Base-by-base conservation (phyloP, 1,140 invertebrate species). In the Drosophila santomea region DNA sequence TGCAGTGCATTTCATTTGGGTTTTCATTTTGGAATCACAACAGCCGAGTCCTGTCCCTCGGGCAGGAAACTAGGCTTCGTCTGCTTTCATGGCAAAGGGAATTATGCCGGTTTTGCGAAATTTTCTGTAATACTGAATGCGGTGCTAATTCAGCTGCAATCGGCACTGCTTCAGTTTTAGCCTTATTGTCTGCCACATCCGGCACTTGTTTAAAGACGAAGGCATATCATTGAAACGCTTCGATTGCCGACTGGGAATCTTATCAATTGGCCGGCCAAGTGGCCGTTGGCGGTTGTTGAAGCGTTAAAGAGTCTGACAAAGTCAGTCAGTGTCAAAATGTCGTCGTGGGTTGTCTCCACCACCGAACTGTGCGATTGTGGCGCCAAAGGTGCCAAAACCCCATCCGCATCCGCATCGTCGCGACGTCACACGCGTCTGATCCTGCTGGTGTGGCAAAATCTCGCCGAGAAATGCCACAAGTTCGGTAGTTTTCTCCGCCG, bases 251-350 rank as follows among this genome's bases (percentile, higher is more conserved):
- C 1, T n/a, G 38, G n/a, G 52, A 86, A 81, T 86, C 83, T 86
- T 76, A 86, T 86, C 82, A 86, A 64, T 52, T 52, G 36, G 17
- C n/a, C 35, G 60, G 56, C 52, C 73, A 80, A 51, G 28, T 52
- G 57, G 35, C 36, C 38, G 44, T n/a, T 20, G 63, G 43, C 28
- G 52, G 45, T 51, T 58, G 47, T 44, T 7, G 35, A 12, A 52
- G 35, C 17, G 47, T 23, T 54, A 4, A 25, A 25, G 25, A 25
- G 25, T 41, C 62, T 44, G 23, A 0, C 38, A 12, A 60, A 58
- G 44, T 59, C 62, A 86, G 83, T 86, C 79, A 66, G 81, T 71
- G 64, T 77, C 56, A 86, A 72, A 59, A 86, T 86, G 83, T 77
- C 83, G 39, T 79, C 79, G 75, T 86, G 83, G 83, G 54, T 86